These are phyloP conservation scores for Anolis apletophallus DNA, from an alignment of 2,797 vertebrate genomes.

Conservation along the genomic window DNA sequence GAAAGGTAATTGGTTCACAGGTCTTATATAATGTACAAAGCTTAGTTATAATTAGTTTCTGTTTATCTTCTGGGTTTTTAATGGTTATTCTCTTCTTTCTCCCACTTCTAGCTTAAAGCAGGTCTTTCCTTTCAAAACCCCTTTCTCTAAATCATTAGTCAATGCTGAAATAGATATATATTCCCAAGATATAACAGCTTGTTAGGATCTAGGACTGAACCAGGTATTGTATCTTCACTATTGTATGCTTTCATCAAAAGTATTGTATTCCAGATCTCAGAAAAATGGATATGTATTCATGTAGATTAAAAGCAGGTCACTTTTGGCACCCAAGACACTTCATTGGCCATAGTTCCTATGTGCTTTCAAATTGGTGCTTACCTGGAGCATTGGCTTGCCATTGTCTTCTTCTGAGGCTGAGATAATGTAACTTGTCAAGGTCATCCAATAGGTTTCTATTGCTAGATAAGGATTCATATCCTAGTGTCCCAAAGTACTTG, in stretches of 20 bases:
- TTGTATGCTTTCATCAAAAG: neutral
- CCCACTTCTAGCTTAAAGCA: neutral
- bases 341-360: no score
- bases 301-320: no score
- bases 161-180: neutral
- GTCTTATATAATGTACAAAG: neutral
- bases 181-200: neutral
- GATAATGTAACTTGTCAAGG: no score
- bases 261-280: no score
- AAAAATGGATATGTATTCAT: no score
- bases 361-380: no score
- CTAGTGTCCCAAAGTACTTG: no score
- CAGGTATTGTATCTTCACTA: neutral
- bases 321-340: no score
- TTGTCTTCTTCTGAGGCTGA: no score
- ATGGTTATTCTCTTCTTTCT: neutral
- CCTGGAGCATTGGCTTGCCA: no score
- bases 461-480: no score
- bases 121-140: neutral
- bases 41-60: neutral
- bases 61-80: neutral
- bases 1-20: neutral
- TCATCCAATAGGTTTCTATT: no score
- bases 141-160: neutral
- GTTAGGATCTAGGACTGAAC: neutral